Evolutionary conservation across 2,113 vertebrate species (phyloP), one percentile per base, ranked within the genome.

Genomic region (Spheniscus mendiculus): DNA sequence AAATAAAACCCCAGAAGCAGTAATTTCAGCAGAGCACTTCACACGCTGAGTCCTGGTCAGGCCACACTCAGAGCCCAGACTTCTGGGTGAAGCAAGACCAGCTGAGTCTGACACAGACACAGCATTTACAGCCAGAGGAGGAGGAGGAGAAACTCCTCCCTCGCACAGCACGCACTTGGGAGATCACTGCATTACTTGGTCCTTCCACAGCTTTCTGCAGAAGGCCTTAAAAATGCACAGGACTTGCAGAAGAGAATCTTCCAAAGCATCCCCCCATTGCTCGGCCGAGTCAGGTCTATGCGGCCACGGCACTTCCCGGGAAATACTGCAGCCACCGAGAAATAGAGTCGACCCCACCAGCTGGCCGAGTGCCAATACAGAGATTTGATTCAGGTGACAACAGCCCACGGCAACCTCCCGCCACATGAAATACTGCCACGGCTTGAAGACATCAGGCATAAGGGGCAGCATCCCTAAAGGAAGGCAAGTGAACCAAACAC

Each of bases 211-310:
- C n/a, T 18, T 5, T 29, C 42, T 8, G 19, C 18, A 71, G 47
- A 81, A 55, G 79, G 11, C 72, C 49, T 62, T 26, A 11, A 30
- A 78, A 71, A 36, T 0, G 9, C 45, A 21, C 50, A 27, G 30
- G 4, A 3, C 15, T 36, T 8, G 25, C 23, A 32, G 15, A 36
- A 70, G 36, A 70, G 26, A 30, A 16, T 19, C 34, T 52, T 29
- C 21, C 69, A 34, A 38, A 81, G 79, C 70, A 70, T 4, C 12
- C 19, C 58, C 10, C 2, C 11, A 1, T 0, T 8, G 38, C 87
- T 44, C 2, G 1, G 27, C 59, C 3, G 1, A 55, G 29, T 4
- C 0, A 0, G 72, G 32, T 3, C 76, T 30, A 8, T 4, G 14
- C 0, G 10, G 55, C 45, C 10, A 1, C 16, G 65, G 74, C 56